Evolutionary conservation across 2,888 invertebrate genomes (phyloP).

Genomic region (Spatulosminthurus flaviceps): DNA sequence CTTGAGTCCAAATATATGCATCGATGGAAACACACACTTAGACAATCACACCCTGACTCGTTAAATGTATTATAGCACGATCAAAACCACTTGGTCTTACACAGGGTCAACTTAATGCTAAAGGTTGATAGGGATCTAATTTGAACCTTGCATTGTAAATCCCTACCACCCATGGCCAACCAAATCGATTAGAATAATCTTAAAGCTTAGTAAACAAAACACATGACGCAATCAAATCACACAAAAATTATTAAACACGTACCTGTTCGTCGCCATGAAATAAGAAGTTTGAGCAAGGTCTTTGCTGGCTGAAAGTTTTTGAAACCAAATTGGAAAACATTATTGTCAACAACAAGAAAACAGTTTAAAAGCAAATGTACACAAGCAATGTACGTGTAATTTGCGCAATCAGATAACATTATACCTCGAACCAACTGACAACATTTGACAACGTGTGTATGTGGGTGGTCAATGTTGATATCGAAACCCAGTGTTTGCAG

Average conservation of each 20-base stretch:
- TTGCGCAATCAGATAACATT: neutral
- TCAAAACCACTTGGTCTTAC: no score
- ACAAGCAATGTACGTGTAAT: neutral
- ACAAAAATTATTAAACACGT: slow-evolving; percentile 18
- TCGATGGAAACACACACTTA: no score
- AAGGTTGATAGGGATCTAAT: slow-evolving; percentile 8
- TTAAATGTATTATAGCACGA: no score
- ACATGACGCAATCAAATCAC: no score
- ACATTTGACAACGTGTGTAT: slow-evolving; percentile 94
- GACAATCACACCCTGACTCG: no score
- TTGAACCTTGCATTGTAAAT: no score
- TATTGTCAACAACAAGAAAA: neutral
- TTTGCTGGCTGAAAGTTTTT: slow-evolving; percentile 78
- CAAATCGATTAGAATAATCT: no score
- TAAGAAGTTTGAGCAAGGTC: slow-evolving; percentile 98
- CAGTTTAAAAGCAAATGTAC: slow-evolving; percentile 9
- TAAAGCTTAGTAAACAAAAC: neutral
- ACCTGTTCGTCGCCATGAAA: slow-evolving; percentile 98
- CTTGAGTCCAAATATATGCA: no score
- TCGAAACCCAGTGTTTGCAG: slow-evolving; percentile 98
- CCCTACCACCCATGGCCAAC: no score
- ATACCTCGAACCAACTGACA: slow-evolving; percentile 94
- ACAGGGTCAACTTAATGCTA: no score
- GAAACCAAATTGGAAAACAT: neutral
- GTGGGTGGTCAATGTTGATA: slow-evolving; percentile 97